Evolutionary conservation across 2,888 invertebrate species (phyloP).

Genomic region (Nomada ruficornis): DNA sequence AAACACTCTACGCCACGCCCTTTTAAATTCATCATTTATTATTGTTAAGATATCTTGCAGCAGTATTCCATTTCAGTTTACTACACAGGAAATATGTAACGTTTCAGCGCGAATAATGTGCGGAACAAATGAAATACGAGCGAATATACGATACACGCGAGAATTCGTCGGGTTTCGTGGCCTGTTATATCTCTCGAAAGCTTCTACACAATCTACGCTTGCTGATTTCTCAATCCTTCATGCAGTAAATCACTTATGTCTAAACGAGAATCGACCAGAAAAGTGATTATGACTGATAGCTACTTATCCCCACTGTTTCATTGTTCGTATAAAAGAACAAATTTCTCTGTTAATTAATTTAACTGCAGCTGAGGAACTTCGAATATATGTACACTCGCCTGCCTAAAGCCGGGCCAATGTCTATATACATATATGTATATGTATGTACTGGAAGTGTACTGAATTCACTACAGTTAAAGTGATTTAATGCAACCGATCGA

Average conservation of each 20-base stretch:
- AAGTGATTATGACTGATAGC: neutral
- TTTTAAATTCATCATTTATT: neutral
- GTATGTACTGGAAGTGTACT: neutral
- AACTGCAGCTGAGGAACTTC: neutral
- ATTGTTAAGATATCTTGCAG: neutral
- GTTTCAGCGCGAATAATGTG: neutral
- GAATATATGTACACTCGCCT: neutral
- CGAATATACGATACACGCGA: neutral
- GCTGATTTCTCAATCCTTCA: slow-evolving; percentile 28
- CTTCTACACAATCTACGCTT: slow-evolving; percentile 33
- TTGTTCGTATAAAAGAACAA: neutral
- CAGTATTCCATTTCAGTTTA: neutral
- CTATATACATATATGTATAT: neutral
- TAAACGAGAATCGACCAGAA: slow-evolving; percentile 2
- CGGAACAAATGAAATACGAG: slow-evolving; percentile 31
- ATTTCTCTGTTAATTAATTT: slow-evolving; percentile 28
- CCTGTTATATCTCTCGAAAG: slow-evolving; percentile 14
- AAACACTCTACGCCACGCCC: no score
- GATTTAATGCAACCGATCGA: neutral
- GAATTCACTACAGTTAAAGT: neutral
- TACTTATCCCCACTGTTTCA: neutral
- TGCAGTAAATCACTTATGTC: slow-evolving; percentile 13
- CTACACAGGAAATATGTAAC: slow-evolving; percentile 18
- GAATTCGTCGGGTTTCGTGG: slow-evolving; percentile 8
- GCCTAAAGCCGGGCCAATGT: neutral